phyloP scores from a whole-genome alignment of 2,888 invertebrate species.

The Limnephilus lunatus region DNA sequence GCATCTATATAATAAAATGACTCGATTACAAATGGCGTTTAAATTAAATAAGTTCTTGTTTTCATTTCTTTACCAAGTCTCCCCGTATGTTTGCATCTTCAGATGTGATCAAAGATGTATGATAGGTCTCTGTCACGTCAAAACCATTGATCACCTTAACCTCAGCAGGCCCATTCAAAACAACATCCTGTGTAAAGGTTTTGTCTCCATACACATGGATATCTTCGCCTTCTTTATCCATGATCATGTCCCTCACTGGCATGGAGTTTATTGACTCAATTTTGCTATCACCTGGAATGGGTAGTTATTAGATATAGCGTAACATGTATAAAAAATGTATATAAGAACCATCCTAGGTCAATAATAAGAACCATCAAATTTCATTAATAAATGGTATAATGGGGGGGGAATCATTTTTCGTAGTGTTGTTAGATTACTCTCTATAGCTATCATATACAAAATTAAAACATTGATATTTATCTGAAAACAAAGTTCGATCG shows the following conservation, averaged over 20 bases:
- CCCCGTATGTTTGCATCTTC: slow-evolving; percentile 45
- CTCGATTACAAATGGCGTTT: not conserved
- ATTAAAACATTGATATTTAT: too few species aligned
- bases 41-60: not conserved
- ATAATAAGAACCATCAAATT: not conserved
- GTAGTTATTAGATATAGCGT: too few species aligned
- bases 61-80: slow-evolving; percentile 49
- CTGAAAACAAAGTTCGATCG: too few species aligned
- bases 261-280: slow-evolving; percentile 52
- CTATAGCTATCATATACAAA: too few species aligned
- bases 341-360: too few species aligned
- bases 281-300: slow-evolving; percentile 52
- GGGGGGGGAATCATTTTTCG: too few species aligned
- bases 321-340: too few species aligned
- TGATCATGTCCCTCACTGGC: slow-evolving; percentile 44
- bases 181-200: slow-evolving; percentile 49
- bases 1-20: not conserved
- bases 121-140: slow-evolving; percentile 31
- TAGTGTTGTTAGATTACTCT: too few species aligned
- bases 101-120: slow-evolving; percentile 37
- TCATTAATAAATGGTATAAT: not conserved
- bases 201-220: slow-evolving; percentile 51
- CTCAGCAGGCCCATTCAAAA: slow-evolving; percentile 43
- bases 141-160: slow-evolving; percentile 49
- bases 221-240: slow-evolving; percentile 45